Evolutionary conservation across 2,888 invertebrate species (phyloP).

Genomic region (Agonopterix alstromeriana): DNA sequence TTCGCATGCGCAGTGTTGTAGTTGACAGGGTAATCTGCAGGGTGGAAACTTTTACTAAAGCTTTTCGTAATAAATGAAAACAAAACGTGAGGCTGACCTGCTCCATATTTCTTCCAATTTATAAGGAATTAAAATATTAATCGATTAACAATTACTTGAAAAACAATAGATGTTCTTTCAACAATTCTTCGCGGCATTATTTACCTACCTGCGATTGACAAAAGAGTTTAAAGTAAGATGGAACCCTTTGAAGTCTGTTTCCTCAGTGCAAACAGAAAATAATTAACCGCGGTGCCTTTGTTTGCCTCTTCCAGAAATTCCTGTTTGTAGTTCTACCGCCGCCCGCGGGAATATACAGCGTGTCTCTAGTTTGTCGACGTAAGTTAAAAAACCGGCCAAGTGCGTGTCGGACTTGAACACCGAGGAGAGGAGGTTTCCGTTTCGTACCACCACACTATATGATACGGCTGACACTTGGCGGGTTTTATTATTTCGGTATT

Average conservation of each 20-base stretch:
- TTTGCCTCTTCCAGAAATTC: constrained; percentile 54
- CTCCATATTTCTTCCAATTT: no score
- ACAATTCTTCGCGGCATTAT: background rate
- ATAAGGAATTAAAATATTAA: no score
- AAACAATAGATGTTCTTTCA: background rate
- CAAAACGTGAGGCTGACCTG: no score
- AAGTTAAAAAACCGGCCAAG: background rate
- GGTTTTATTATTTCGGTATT: no score
- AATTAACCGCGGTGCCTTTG: constrained; percentile 60
- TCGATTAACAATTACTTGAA: background rate
- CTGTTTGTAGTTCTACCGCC: constrained; percentile 31
- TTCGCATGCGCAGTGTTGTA: no score
- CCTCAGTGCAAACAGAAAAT: constrained; percentile 51
- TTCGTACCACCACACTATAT: no score
- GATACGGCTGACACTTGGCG: no score
- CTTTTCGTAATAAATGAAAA: no score
- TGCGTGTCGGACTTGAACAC: background rate
- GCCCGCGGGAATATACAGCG: constrained; percentile 9
- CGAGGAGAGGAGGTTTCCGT: background rate
- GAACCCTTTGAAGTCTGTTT: constrained; percentile 48
- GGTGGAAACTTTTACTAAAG: no score
- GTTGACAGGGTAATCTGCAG: no score
- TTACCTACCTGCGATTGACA: constrained; percentile 32
- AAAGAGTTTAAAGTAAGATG: constrained; percentile 31
- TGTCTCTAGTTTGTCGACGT: no score